phyloP scores from a whole-genome alignment of 2,113 vertebrate genomes.

The Diadophis punctatus region DNA sequence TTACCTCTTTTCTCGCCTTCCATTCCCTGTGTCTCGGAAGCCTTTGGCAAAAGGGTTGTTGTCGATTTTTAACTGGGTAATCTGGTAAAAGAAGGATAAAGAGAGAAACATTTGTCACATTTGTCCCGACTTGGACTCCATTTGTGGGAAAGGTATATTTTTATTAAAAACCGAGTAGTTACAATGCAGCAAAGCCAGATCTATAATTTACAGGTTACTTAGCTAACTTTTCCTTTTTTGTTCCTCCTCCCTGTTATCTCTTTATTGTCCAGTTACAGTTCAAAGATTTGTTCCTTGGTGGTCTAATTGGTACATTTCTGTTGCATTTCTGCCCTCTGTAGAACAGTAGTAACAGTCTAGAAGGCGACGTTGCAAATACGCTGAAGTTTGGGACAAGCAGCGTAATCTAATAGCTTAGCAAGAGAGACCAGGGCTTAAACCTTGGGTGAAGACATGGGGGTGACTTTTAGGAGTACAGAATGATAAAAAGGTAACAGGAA shows the following conservation, averaged over 20 bases:
- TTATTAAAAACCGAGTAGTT: neutral
- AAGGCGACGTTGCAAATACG: neutral
- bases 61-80: constrained; percentile 99
- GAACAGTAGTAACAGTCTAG: neutral
- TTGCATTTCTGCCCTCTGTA: neutral
- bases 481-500: neutral
- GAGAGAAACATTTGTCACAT: neutral
- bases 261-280: neutral
- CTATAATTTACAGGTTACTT: neutral
- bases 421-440: neutral
- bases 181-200: neutral
- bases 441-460: neutral
- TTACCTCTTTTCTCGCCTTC: constrained; percentile 95
- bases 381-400: too few relatives aligned
- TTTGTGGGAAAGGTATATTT: neutral
- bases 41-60: constrained; percentile 78
- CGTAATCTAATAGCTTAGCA: neutral
- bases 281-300: neutral
- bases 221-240: neutral
- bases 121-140: neutral
- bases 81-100: constrained; percentile 65
- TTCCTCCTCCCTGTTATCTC: neutral
- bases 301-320: too few relatives aligned
- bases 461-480: neutral
- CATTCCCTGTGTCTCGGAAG: constrained; percentile 97